A percentile compares a stretch with the other conserved stretches of the same genome.
Conservation (phyloP, 2,113 vertebrate species). For the Mesocricetus auratus region DNA sequence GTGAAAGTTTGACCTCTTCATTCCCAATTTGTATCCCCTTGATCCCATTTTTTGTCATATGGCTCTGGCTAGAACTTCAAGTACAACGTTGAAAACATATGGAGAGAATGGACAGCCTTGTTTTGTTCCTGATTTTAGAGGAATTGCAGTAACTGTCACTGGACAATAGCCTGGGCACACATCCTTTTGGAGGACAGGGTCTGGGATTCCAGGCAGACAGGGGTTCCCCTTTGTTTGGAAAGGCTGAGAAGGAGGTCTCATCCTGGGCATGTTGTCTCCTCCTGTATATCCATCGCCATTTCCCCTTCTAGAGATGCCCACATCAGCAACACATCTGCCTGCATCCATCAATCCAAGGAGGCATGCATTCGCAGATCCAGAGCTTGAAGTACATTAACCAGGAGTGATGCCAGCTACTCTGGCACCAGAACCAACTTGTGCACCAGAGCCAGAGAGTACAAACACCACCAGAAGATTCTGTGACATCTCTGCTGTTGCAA, state of each 20-base stretch:
- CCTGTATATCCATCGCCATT: not conserved
- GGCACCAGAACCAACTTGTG: not conserved
- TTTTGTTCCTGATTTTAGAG: not conserved
- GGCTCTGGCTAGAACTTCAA: too few species aligned
- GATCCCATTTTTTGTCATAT: too few species aligned
- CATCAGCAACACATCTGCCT: not conserved
- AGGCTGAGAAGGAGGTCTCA: not conserved
- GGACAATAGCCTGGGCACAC: too few species aligned
- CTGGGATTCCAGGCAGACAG: not conserved
- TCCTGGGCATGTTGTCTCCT: not conserved
- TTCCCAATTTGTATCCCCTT: too few species aligned
- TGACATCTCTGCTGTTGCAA: too few species aligned
- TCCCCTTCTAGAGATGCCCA: not conserved
- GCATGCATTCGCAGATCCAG: not conserved
- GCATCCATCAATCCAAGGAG: not conserved
- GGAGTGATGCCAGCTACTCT: not conserved
- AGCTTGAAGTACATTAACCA: rapidly evolving
- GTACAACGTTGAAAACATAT: too few species aligned
- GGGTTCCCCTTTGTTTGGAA: not conserved
- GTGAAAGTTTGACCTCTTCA: too few species aligned
- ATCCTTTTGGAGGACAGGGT: not conserved
- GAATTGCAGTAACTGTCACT: not conserved
- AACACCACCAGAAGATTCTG: not conserved
- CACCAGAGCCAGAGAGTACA: not conserved
- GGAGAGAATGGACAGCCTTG: too few species aligned